Conservation (phyloP, 1,140 invertebrate species). For the Asobara japonica region DNA sequence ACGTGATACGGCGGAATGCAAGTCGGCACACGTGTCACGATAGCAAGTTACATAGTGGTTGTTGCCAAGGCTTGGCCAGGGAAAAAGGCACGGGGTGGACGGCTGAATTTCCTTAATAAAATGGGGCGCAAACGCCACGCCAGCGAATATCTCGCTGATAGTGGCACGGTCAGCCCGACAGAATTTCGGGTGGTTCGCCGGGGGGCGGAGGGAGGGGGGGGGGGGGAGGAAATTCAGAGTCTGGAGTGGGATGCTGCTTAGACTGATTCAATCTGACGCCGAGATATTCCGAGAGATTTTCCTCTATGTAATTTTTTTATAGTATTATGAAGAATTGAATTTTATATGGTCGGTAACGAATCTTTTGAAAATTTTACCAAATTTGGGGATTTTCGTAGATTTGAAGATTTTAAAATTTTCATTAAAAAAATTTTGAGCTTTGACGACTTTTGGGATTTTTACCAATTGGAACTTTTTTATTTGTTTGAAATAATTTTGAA, state of each 20-base stretch:
- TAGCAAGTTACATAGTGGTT: not conserved
- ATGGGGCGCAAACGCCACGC: slow-evolving; percentile 60
- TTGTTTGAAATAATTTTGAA: too few species aligned
- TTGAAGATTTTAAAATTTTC: too few species aligned
- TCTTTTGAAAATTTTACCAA: too few species aligned
- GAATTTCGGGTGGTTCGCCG: too few species aligned
- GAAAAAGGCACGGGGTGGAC: not conserved
- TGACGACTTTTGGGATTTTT: too few species aligned
- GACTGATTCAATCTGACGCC: slow-evolving; percentile 59
- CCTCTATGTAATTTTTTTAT: too few species aligned
- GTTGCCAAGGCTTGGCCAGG: not conserved
- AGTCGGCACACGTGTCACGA: slow-evolving; percentile 3
- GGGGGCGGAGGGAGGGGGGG: too few species aligned
- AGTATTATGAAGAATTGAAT: too few species aligned
- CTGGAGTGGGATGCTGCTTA: slow-evolving; percentile 51
- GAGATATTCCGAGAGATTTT: slow-evolving; percentile 17
- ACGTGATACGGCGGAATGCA: slow-evolving; percentile 5
- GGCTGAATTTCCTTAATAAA: slow-evolving; percentile 60
- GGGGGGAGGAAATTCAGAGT: slow-evolving; percentile 34
- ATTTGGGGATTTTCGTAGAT: too few species aligned
- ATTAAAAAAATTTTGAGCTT: too few species aligned
- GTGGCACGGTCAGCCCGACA: slow-evolving; percentile 53
- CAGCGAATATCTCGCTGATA: slow-evolving; percentile 62
- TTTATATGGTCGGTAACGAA: too few species aligned
- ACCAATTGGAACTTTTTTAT: too few species aligned